These are phyloP conservation scores for Mus pahari DNA, from an alignment of 2,113 vertebrate species.

Conservation along the genomic window DNA sequence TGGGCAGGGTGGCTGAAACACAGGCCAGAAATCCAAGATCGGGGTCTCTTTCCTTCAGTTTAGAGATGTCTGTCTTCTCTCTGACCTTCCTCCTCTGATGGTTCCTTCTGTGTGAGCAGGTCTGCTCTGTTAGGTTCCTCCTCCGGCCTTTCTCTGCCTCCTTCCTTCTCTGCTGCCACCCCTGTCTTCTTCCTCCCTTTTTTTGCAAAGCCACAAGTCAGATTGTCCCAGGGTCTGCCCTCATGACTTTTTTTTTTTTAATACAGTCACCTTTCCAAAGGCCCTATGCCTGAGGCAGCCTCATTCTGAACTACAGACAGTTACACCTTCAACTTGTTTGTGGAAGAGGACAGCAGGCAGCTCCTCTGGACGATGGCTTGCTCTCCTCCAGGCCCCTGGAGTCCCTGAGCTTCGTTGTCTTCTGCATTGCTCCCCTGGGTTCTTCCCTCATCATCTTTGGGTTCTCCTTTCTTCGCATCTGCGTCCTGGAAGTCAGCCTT, in stretches of 20 bases:
- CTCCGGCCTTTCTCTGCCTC: neutral
- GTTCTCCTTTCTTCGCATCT: neutral
- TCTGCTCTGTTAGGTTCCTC: neutral
- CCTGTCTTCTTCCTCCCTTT: neutral
- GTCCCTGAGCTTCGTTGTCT: neutral
- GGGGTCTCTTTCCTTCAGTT: neutral
- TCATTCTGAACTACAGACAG: neutral
- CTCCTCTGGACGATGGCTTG: neutral
- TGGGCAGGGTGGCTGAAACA: neutral
- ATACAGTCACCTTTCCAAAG: conserved; percentile 28
- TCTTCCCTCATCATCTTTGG: neutral
- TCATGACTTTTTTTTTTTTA: neutral
- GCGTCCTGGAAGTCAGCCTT: neutral
- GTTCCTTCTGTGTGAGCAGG: neutral
- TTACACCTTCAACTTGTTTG: neutral
- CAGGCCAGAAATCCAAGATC: neutral
- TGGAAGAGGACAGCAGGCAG: neutral
- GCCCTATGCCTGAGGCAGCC: neutral
- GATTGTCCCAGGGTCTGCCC: neutral
- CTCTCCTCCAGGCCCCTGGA: neutral
- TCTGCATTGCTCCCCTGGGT: neutral
- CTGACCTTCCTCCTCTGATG: neutral
- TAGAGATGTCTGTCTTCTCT: neutral
- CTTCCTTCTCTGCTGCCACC: too few species aligned
- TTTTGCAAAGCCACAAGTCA: neutral